Conservation (phyloP, 2,888 invertebrate genomes). For the Baronia brevicornis region DNA sequence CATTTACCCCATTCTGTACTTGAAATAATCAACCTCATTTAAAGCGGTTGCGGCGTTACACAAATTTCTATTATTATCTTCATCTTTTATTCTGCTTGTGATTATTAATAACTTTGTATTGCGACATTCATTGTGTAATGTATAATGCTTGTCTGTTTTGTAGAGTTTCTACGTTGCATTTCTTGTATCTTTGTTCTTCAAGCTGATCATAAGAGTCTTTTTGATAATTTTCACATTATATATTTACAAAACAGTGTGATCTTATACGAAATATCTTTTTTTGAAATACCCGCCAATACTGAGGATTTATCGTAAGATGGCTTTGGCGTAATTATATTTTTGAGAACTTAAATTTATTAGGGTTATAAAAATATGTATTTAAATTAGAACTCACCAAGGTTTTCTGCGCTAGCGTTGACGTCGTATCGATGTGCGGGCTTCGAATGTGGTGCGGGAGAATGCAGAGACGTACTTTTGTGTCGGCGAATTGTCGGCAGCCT, state of each 20-base stretch:
- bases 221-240: no score
- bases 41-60: constrained; percentile 1
- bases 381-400: constrained; percentile 80
- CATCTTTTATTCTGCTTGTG: constrained; percentile 8
- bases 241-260: no score
- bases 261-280: no score
- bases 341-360: no score
- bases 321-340: constrained; percentile 8
- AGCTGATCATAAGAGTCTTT: no score
- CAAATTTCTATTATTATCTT: constrained; percentile 1
- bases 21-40: constrained; percentile 9
- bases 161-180: constrained; percentile 12
- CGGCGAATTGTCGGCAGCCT: constrained; percentile 91
- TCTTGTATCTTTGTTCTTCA: constrained; percentile 3
- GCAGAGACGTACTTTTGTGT: constrained; percentile 85
- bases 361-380: no score
- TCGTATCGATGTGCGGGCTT: constrained; percentile 80
- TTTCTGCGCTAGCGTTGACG: constrained; percentile 84
- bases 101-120: constrained; percentile 13
- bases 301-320: no score
- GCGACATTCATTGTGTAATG: constrained; percentile 15
- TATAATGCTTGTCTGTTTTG: constrained; percentile 15
- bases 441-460: constrained; percentile 82
- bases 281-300: no score
- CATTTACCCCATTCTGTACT: constrained; percentile 11